A percentile compares a stretch with the other conserved stretches of the same genome.
phyloP scores from a whole-genome alignment of 2,888 invertebrate genomes.

The Acleris literana region DNA sequence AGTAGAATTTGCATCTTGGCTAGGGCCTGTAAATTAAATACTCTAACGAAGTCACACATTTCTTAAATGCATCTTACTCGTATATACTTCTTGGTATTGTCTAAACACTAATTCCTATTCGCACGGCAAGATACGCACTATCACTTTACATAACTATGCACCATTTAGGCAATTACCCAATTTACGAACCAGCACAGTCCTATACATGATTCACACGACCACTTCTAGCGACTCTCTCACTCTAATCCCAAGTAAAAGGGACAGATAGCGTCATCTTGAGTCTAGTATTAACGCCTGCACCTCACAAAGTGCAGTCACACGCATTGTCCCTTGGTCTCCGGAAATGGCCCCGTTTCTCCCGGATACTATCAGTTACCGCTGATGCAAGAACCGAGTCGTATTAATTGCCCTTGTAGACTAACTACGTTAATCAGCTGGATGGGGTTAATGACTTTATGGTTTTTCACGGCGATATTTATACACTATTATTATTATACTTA shows the following conservation, averaged over 20 bases:
- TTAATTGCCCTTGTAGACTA: slow-evolving; percentile 25
- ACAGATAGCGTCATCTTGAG: not conserved
- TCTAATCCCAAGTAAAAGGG: not conserved
- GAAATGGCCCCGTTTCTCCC: slow-evolving; percentile 58
- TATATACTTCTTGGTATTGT: no score
- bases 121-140: slow-evolving; percentile 4
- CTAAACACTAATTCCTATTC: not conserved
- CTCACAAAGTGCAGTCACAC: not conserved
- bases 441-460: slow-evolving; percentile 14
- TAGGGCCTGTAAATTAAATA: no score
- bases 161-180: slow-evolving; percentile 18
- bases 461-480: not conserved
- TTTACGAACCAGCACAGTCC: slow-evolving; percentile 16
- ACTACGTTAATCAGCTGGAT: slow-evolving; percentile 25
- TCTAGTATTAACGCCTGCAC: not conserved
- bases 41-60: no score
- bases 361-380: slow-evolving; percentile 58
- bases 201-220: not conserved
- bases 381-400: slow-evolving; percentile 37
- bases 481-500: no score
- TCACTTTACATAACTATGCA: slow-evolving; percentile 14
- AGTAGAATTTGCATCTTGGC: no score
- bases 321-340: slow-evolving; percentile 42
- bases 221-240: not conserved
- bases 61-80: no score